Conservation (phyloP, 2,113 vertebrate genomes). For the Heterotis niloticus region DNA sequence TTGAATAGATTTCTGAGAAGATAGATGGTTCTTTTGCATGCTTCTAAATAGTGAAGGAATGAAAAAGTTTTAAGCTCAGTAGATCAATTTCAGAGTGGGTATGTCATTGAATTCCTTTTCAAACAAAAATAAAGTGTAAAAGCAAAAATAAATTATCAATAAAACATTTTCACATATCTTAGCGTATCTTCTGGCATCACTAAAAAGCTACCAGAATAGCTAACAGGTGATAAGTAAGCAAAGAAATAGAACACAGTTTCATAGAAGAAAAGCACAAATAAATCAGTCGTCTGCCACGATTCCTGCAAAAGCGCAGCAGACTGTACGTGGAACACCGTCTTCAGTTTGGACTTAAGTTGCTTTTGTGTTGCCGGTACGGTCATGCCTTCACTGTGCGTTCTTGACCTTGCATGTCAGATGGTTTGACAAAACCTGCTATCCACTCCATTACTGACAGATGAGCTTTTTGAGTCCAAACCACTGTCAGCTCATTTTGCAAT, state of each 20-base stretch:
- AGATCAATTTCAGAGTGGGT: conserved; percentile 65
- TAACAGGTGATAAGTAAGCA: conserved; percentile 48
- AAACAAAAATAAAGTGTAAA: conserved; percentile 48
- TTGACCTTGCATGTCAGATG: neutral
- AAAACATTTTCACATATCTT: conserved; percentile 57
- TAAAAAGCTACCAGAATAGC: conserved; percentile 57
- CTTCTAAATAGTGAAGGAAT: conserved; percentile 65
- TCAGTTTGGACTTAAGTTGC: neutral
- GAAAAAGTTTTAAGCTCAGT: conserved; percentile 65
- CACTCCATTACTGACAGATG: neutral
- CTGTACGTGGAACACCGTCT: neutral
- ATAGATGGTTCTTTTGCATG: conserved; percentile 64
- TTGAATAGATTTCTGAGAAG: conserved; percentile 68
- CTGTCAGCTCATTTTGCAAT: neutral
- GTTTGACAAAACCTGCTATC: neutral
- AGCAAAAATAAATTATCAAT: conserved; percentile 49
- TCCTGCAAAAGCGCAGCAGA: neutral
- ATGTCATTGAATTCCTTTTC: conserved; percentile 57
- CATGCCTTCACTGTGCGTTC: neutral
- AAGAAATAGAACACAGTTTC: conserved; percentile 38
- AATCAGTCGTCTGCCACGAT: conserved; percentile 3
- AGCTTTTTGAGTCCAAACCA: neutral
- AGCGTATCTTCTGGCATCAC: conserved; percentile 59
- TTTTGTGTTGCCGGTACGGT: neutral
- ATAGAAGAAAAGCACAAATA: conserved; percentile 23